phyloP scores from a whole-genome alignment of 2,888 invertebrate species.

The Lycia hirtaria region DNA sequence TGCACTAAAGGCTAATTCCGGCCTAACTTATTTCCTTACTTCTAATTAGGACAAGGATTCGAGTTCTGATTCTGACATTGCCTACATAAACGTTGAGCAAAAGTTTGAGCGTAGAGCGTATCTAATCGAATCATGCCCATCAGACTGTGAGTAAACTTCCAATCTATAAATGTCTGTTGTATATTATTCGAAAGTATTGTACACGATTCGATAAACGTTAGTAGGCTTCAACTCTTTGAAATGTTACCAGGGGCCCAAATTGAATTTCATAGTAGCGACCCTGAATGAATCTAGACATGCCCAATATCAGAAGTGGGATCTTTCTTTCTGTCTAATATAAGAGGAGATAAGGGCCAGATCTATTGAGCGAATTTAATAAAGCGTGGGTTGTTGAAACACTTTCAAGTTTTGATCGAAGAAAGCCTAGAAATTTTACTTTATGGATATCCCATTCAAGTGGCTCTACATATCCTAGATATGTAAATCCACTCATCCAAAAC shows the following conservation, averaged over 20 bases:
- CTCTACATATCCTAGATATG: too few species aligned
- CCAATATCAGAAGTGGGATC: constrained; percentile 8
- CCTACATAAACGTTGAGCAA: constrained; percentile 2
- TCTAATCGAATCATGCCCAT: constrained; percentile 24
- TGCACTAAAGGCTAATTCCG: constrained; percentile 25
- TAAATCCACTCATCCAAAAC: too few species aligned
- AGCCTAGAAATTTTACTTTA: not conserved
- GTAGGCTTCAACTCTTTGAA: constrained; percentile 5
- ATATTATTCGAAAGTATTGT: constrained; percentile 9
- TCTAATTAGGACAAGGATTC: constrained; percentile 39
- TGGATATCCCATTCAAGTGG: too few species aligned
- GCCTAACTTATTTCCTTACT: constrained; percentile 22
- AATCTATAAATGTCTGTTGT: constrained; percentile 14
- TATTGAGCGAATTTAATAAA: not conserved
- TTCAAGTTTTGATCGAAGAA: not conserved
- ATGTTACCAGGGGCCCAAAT: constrained; percentile 13
- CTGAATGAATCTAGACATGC: constrained; percentile 1
- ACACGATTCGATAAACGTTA: constrained; percentile 7
- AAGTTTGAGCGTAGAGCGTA: constrained; percentile 13
- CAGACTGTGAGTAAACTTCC: constrained; percentile 27
- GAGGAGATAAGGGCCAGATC: not conserved
- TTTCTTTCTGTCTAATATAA: constrained; percentile 9
- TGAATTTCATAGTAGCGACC: constrained; percentile 10
- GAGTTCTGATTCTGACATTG: constrained; percentile 4
- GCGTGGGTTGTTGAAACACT: too few species aligned